Evolutionary conservation across 2,888 invertebrate species (phyloP), one percentile per base, ranked within the genome.

Genomic region (Drosophila mayaguana): DNA sequence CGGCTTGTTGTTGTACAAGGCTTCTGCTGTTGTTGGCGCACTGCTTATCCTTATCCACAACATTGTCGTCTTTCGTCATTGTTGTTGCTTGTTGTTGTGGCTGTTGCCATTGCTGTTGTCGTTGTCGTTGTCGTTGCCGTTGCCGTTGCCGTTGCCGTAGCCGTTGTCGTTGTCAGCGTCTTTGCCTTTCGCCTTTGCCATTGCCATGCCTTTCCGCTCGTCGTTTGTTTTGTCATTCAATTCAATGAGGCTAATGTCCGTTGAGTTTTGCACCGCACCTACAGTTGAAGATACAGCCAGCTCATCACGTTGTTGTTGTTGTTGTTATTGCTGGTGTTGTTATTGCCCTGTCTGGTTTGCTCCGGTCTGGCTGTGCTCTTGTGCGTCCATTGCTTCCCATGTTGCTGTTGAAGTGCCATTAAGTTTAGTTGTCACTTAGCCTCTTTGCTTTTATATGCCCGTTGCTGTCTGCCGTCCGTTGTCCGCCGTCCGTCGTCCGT

Each of bases 181-280:
- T 60, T 73, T 55, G 54, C 45, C 72, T 63, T 80, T 83, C 72
- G 71, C 55, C 79, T 61, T 72, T 72, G 65, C 80, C 55, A 72
- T 71, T 62, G 70, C 63, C 59, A 48, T 71, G 83, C 64, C 70
- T 77, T 80, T 83, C 80, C 67, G 81, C 72, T 84, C 81, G 87
- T 87, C 86, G 90, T 90, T 87, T 90, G 87, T 87, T 87, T 87
- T 90, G 87, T 89, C 87, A 88, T 88, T 88, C 90, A 87, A 88
- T 90, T 91, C 91, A 91, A 91, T 91, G 91, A 91, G 91, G 91
- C 91, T 91, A 91, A 91, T 91, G 91, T 91, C 91, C 91, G 91
- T 85, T 90, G 89, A 90, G 90, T 89, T 89, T 73, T 81, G 74
- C 85, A 83, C 82, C 82, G 85, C 85, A 84, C 81, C 86, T 85